phyloP scores from a whole-genome alignment of 1,140 invertebrate species.

The Myzus persicae region DNA sequence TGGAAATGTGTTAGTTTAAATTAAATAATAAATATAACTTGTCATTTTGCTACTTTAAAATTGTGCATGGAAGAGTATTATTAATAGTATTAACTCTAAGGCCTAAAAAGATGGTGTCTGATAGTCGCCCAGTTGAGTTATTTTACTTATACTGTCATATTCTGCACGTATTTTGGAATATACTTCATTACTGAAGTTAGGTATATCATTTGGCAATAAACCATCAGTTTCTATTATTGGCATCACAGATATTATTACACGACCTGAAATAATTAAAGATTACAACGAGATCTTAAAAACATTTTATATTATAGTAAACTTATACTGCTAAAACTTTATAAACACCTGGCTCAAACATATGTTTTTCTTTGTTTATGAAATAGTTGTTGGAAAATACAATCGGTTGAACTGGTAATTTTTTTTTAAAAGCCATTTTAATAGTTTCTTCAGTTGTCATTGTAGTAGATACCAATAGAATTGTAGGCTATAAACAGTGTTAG shows the following conservation, averaged over 20 bases:
- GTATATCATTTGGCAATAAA: slow-evolving; percentile 19
- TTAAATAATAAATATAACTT: neutral
- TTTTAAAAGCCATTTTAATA: slow-evolving; percentile 35
- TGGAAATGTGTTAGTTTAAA: neutral
- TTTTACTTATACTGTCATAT: slow-evolving; percentile 46
- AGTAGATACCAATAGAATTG: neutral
- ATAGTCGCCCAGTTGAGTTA: slow-evolving; percentile 40
- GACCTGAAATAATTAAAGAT: slow-evolving; percentile 21
- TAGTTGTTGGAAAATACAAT: slow-evolving; percentile 53
- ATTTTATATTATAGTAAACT: neutral
- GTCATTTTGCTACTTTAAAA: neutral
- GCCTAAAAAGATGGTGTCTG: slow-evolving; percentile 20
- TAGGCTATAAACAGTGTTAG: neutral
- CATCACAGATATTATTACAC: slow-evolving; percentile 51
- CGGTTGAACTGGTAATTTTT: slow-evolving; percentile 44
- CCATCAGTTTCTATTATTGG: slow-evolving; percentile 45
- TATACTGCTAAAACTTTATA: neutral
- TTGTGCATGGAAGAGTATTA: slow-evolving; percentile 34
- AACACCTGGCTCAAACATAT: slow-evolving; percentile 48
- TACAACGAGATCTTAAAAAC: neutral
- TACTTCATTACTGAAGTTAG: neutral
- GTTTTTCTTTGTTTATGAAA: slow-evolving; percentile 47
- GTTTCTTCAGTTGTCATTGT: slow-evolving; percentile 39
- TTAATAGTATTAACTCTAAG: neutral
- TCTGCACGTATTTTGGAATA: slow-evolving; percentile 25